These are phyloP conservation scores for Eustalomyia histrio DNA, from an alignment of 2,888 invertebrate genomes.

Conservation along the genomic window DNA sequence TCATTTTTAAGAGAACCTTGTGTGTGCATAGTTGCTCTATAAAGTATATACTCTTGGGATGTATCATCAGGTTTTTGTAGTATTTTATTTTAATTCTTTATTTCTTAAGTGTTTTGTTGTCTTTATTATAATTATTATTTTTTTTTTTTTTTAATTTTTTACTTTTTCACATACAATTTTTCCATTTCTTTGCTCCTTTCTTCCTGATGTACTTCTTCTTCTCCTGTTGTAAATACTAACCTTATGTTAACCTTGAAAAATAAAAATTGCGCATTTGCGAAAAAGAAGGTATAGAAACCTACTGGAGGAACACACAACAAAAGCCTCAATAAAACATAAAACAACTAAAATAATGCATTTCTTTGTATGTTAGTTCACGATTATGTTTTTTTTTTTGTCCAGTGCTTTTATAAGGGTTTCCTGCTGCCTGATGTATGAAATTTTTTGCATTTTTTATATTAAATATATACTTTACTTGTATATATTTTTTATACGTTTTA, in stretches of 20 bases:
- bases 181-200: conserved; percentile 28
- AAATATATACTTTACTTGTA: not conserved
- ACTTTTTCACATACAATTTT: not conserved
- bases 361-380: conserved; percentile 7
- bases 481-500: not conserved
- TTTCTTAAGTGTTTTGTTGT: not conserved
- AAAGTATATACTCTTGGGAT: too few relatives aligned
- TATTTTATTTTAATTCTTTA: not conserved
- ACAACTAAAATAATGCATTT: conserved; percentile 34
- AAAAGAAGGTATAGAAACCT: not conserved
- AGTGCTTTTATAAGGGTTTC: not conserved
- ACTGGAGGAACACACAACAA: not conserved
- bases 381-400: conserved; percentile 6
- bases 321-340: conserved; percentile 19
- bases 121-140: not conserved
- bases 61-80: not conserved
- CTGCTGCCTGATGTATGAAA: not conserved
- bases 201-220: conserved; percentile 12
- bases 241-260: conserved; percentile 61
- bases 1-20: too few relatives aligned
- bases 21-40: too few relatives aligned
- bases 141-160: conserved; percentile 9
- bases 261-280: conserved; percentile 48
- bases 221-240: conserved; percentile 31
- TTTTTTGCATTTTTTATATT: not conserved